Conservation (phyloP, 2,113 vertebrate species). For the Pygoscelis adeliae region DNA sequence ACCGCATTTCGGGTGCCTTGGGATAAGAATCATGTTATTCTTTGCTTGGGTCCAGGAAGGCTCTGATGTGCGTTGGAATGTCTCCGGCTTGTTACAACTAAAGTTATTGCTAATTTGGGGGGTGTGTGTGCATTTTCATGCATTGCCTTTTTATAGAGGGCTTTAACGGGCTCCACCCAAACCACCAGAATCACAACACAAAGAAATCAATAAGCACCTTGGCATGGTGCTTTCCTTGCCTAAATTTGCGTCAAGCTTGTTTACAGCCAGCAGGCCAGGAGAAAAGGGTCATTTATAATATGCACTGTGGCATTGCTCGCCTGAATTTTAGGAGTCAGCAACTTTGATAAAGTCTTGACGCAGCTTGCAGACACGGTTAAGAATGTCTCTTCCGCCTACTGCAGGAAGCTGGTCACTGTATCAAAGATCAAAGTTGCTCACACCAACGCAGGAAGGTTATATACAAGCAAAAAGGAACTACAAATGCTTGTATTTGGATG, state of each 20-base stretch:
- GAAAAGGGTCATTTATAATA: neutral
- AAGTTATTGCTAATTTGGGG: neutral
- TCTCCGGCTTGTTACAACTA: neutral
- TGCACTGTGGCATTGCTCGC: neutral
- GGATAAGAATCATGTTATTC: neutral
- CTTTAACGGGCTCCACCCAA: neutral
- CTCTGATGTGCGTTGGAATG: neutral
- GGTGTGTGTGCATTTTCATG: neutral
- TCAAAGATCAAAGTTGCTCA: conserved; percentile 32
- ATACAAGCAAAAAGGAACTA: neutral
- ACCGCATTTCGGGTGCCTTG: neutral
- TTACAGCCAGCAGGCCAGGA: neutral
- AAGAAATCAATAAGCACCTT: neutral
- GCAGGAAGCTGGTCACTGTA: conserved; percentile 43
- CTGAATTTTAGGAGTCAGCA: conserved; percentile 28
- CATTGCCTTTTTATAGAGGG: neutral
- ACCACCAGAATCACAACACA: neutral
- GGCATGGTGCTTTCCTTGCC: neutral
- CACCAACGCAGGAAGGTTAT: neutral
- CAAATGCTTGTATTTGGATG: neutral
- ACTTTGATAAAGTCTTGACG: neutral
- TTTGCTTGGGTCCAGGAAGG: neutral
- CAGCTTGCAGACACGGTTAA: neutral
- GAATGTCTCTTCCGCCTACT: neutral
- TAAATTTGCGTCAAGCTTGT: neutral